phyloP scores from a whole-genome alignment of 2,797 vertebrate genomes.

The Gila robusta region DNA sequence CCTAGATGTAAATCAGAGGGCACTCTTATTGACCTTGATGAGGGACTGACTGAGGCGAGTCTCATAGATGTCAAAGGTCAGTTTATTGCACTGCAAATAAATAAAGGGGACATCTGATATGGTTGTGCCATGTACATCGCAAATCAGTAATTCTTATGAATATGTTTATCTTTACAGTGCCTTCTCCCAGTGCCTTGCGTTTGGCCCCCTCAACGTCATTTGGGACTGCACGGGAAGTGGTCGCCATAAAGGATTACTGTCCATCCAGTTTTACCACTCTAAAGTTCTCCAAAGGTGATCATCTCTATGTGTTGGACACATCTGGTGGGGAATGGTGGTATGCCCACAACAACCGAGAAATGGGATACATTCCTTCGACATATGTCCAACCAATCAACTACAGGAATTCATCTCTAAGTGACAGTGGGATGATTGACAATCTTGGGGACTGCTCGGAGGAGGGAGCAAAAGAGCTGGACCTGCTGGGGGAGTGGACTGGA shows the following conservation, averaged over 20 bases:
- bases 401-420: conserved; percentile 89
- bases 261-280: conserved; percentile 95
- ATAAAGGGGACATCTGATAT: conserved; percentile 45
- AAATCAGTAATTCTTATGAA: conserved; percentile 24
- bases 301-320: conserved; percentile 91
- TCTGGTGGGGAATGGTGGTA: conserved; percentile 99
- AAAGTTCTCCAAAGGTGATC: conserved; percentile 95
- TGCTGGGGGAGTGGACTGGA: conserved; percentile 86
- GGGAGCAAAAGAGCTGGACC: conserved; percentile 84
- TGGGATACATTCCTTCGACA: conserved; percentile 96
- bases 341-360: conserved; percentile 96
- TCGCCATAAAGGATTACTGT: conserved; percentile 95
- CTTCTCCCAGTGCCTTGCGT: conserved; percentile 96
- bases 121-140: conserved; percentile 56
- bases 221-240: conserved; percentile 90
- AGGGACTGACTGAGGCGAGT: conserved; percentile 81
- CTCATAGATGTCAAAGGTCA: conserved; percentile 93
- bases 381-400: conserved; percentile 89
- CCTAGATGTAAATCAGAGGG: conserved; percentile 96
- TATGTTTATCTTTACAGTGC: conserved; percentile 80
- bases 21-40: conserved; percentile 88
- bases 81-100: conserved; percentile 38
- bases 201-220: conserved; percentile 85
- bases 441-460: conserved; percentile 87
- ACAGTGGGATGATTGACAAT: conserved; percentile 94